phyloP scores from a whole-genome alignment of 1,140 invertebrate species.

The Hycleus cichorii region DNA sequence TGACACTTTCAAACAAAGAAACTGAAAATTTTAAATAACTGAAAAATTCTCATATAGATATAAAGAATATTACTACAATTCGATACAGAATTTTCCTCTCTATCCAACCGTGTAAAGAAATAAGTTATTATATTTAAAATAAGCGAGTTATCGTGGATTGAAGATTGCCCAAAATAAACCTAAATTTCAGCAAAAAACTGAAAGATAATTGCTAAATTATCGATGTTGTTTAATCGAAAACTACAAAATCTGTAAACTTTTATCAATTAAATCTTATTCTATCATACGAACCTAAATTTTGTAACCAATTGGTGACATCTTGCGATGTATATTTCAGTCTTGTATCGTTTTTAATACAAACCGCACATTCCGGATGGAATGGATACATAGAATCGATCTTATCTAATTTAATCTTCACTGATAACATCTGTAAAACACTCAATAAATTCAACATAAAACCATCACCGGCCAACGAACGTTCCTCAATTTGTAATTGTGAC shows the following conservation, averaged over 20 bases:
- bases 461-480: constrained; percentile 76
- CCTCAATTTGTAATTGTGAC: constrained; percentile 83
- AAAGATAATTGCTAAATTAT: too few relatives aligned
- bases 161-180: too few relatives aligned
- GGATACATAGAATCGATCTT: constrained; percentile 82
- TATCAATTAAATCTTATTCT: background rate
- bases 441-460: constrained; percentile 93
- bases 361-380: constrained; percentile 70
- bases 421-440: constrained; percentile 80
- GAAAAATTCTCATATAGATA: too few relatives aligned
- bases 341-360: constrained; percentile 78
- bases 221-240: too few relatives aligned
- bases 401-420: constrained; percentile 76
- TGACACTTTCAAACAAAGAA: too few relatives aligned
- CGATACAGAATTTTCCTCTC: too few relatives aligned
- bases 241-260: background rate
- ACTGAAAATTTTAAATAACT: too few relatives aligned
- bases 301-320: constrained; percentile 69
- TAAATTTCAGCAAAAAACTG: too few relatives aligned
- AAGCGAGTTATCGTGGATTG: too few relatives aligned
- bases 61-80: too few relatives aligned
- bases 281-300: constrained; percentile 24
- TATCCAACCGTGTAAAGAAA: too few relatives aligned
- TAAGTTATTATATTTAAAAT: too few relatives aligned
- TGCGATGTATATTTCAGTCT: constrained; percentile 73